Base-by-base conservation (phyloP, 2,113 vertebrate species). In the Galbula dea region DNA sequence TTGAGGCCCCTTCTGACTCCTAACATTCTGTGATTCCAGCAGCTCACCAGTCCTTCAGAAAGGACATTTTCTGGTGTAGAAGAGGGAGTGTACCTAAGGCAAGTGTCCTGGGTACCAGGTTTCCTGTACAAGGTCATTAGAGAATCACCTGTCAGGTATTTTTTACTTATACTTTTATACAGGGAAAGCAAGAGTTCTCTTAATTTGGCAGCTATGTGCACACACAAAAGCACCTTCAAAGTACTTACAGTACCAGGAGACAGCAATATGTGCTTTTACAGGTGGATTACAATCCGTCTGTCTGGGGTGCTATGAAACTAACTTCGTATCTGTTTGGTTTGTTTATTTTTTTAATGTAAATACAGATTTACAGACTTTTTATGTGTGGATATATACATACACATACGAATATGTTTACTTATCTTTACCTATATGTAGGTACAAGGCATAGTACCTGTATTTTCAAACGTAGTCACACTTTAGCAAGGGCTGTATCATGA, bases 321-420 rank as follows among this genome's bases (percentile, higher is more conserved):
- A 30, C 12, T 51, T 30, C 30, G 11, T n/a, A 30, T 1, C 0
- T 32, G 27, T 61, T 52, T 61, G 12, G 3, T 67, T 59, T 36
- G 30, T 83, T 67, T 14, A 6, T 54, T 32, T 32, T 32, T 32
- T 49, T 49, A 54, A 54, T 45, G 16, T 67, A 66, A 90, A 86
- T 32, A 61, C 11, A 63, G 9, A 52, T 72, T 45, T 48, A 46
- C 2, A 6, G 6, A 45, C 6, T 21, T 79, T 81, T 59, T 24
- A 3, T 34, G 4, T 22, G 9, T 59, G 6, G 34, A 0, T 7
- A 6, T 10, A 57, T 9, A 10, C 7, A 71, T 18, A 37, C 11
- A 13, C 3, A 39, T 11, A n/a, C 3, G 7, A 21, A 45, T 34
- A 45, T 39, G 29, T 41, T 69, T 54, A 11, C 55, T 65, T 69